Evolutionary conservation across 1,140 invertebrate genomes (phyloP).

Genomic region (Vanessa tameamea): DNA sequence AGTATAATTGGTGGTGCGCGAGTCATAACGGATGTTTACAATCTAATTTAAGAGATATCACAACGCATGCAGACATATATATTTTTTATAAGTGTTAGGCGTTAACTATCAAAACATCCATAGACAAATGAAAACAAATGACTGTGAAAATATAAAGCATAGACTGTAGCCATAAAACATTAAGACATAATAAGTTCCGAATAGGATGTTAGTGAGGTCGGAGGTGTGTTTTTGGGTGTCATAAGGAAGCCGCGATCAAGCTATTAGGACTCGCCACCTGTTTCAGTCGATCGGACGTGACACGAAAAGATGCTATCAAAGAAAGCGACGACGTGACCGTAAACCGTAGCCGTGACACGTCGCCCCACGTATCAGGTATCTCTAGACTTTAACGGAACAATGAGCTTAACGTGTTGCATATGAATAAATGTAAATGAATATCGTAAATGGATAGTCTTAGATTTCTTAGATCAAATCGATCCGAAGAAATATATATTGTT

Average conservation of each 20-base stretch:
- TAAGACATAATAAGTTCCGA: too few relatives aligned
- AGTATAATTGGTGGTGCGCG: too few relatives aligned
- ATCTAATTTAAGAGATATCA: too few relatives aligned
- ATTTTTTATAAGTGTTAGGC: too few relatives aligned
- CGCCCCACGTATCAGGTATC: conserved; percentile 7
- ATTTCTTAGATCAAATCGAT: not conserved
- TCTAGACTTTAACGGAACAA: conserved; percentile 12
- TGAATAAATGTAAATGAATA: not conserved
- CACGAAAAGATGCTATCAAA: conserved; percentile 21
- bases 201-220: too few relatives aligned
- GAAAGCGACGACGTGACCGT: conserved; percentile 34
- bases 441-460: not conserved
- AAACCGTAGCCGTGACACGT: conserved; percentile 28
- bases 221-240: not conserved
- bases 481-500: too few relatives aligned
- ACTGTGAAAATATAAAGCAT: too few relatives aligned
- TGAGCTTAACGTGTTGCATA: conserved; percentile 12
- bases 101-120: too few relatives aligned
- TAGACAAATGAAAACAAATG: too few relatives aligned
- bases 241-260: conserved; percentile 1
- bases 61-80: too few relatives aligned
- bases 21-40: too few relatives aligned
- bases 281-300: not conserved
- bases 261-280: conserved; percentile 8
- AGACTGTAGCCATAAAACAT: too few relatives aligned